Base-by-base conservation (phyloP, 2,888 invertebrate species). In the Flabesymbios commensalis region DNA sequence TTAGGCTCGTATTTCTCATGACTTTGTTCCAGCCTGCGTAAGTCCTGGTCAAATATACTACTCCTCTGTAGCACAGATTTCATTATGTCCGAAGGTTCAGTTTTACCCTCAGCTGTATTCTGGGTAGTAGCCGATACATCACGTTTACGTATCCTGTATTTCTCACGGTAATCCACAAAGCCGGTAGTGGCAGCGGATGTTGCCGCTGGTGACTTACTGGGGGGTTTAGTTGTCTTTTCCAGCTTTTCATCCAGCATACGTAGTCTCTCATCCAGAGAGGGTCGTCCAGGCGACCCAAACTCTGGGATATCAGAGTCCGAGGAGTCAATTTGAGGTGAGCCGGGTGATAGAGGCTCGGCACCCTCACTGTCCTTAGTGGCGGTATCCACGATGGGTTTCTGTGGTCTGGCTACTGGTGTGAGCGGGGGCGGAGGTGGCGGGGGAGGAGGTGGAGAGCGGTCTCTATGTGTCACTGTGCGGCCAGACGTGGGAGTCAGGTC, bases 1-100 rank as follows among this genome's bases (percentile, higher is more conserved):
- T n/a, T n/a, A n/a, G n/a, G n/a, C n/a, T n/a, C n/a, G n/a, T n/a
- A n/a, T n/a, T n/a, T n/a, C n/a, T n/a, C n/a, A n/a, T n/a, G n/a
- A n/a, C n/a, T n/a, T n/a, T n/a, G n/a, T n/a, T 65, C 67, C 61
- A 97, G 86, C 36, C 97, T 87, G 83, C 95, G 94, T 42, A 91
- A 89, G 81, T 97, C 97, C 82, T 96, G 96, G 80, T 97, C 97
- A 83, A 97, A 96, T 57, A 97, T 81, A 43, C 94, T 94, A 67
- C 91, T 89, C 82, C 93, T 93, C 3, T 94, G 93, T 75, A 96
- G 86, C 74, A 97, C 88, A 28, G 93, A 92, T 76, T 93, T 92
- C 41, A 94, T 92, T 75, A 96, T 94, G 74, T 94, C 94, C 28
- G 95, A 95, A 0, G 94, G 95, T 79, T 94, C 92, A 62, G 24